phyloP scores from a whole-genome alignment of 1,140 invertebrate genomes.

The Rhynchophorus ferrugineus region DNA sequence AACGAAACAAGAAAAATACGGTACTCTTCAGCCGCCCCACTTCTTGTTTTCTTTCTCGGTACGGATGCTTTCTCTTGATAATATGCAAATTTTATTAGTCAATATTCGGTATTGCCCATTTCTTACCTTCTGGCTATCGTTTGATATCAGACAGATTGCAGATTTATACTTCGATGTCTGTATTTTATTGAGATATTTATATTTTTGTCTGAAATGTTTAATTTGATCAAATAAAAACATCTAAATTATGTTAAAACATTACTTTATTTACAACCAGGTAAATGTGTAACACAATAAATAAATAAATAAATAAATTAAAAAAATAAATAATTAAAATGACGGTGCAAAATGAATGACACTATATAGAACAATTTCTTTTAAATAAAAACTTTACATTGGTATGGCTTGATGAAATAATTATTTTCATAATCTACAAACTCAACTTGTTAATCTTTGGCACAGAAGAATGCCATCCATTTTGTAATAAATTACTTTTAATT shows the following conservation, averaged over 20 bases:
- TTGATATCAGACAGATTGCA: neutral
- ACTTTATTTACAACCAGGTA: constrained; percentile 5
- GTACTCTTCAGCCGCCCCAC: constrained; percentile 5
- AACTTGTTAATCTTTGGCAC: no score
- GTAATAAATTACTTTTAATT: no score
- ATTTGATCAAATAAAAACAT: no score
- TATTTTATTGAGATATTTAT: no score
- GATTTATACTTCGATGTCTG: no score
- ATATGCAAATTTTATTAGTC: neutral
- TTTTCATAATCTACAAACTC: no score
- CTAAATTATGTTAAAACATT: neutral
- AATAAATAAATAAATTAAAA: constrained; percentile 13
- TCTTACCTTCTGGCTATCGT: neutral
- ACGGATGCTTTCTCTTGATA: constrained; percentile 5
- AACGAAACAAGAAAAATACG: constrained; percentile 6
- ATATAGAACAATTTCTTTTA: no score
- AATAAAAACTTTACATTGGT: no score
- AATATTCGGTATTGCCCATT: constrained; percentile 2
- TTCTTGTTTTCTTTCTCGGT: neutral
- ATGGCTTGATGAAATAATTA: no score
- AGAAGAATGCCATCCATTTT: no score
- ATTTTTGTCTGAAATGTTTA: no score
- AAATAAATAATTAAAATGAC: neutral
- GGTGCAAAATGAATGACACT: neutral
- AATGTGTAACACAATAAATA: constrained; percentile 11